phyloP scores from a whole-genome alignment of 2,797 vertebrate species.

The Betta splendens region DNA sequence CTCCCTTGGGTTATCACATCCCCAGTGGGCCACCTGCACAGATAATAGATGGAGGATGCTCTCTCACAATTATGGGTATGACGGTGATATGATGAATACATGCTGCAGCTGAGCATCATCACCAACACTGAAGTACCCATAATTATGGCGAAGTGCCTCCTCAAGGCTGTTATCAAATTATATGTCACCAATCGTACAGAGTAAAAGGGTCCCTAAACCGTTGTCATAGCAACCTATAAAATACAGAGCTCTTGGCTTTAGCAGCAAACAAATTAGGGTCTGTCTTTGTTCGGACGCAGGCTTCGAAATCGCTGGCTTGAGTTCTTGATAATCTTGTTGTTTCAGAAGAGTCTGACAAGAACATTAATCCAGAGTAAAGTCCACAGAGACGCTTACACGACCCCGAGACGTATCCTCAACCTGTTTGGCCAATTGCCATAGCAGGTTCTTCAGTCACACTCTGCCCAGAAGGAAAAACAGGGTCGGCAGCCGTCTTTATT shows the following conservation, averaged over 20 bases:
- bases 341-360: background rate
- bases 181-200: constrained; percentile 27
- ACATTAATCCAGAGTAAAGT: background rate
- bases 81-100: constrained; percentile 43
- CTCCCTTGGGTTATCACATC: constrained; percentile 25
- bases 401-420: constrained; percentile 9
- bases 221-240: constrained; percentile 45
- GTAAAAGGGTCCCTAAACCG: constrained; percentile 20
- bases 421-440: constrained; percentile 4
- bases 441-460: constrained; percentile 19
- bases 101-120: constrained; percentile 55
- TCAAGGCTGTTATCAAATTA: constrained; percentile 44
- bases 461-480: constrained; percentile 11
- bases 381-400: background rate
- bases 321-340: background rate
- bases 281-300: too few species aligned
- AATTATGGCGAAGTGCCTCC: constrained; percentile 55
- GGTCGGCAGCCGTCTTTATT: constrained; percentile 17
- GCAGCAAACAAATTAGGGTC: constrained; percentile 8
- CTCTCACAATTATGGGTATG: constrained; percentile 38
- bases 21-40: constrained; percentile 41
- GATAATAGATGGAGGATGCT: constrained; percentile 44
- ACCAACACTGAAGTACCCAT: constrained; percentile 36
- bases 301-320: too few species aligned
- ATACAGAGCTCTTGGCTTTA: constrained; percentile 9